phyloP scores from a whole-genome alignment of 2,888 invertebrate genomes.

The Trimorus sp. region DNA sequence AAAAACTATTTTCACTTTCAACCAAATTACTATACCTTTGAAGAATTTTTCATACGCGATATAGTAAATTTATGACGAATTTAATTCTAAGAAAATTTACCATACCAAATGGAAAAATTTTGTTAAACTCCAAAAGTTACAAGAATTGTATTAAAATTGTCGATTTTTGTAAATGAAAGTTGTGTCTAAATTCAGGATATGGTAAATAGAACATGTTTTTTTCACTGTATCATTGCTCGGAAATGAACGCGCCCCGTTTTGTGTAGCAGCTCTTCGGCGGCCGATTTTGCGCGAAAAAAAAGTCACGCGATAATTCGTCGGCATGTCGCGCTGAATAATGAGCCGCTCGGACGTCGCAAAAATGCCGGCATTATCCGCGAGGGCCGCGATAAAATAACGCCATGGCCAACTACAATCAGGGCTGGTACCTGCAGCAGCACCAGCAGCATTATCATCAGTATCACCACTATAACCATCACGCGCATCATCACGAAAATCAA shows the following conservation, averaged over 20 bases:
- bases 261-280: slow-evolving; percentile 35
- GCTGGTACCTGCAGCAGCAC: slow-evolving; percentile 75
- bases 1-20: too few relatives aligned
- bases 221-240: too few relatives aligned
- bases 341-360: slow-evolving; percentile 67
- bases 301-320: slow-evolving; percentile 40
- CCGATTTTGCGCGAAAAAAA: slow-evolving; percentile 32
- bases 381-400: slow-evolving; percentile 52
- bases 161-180: too few relatives aligned
- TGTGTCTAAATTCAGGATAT: too few relatives aligned
- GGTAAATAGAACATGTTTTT: too few relatives aligned
- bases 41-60: too few relatives aligned
- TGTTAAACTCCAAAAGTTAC: too few relatives aligned
- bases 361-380: slow-evolving; percentile 45
- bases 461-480: slow-evolving; percentile 72
- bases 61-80: too few relatives aligned
- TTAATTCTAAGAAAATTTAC: too few relatives aligned
- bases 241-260: not conserved
- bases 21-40: too few relatives aligned
- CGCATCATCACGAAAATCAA: slow-evolving; percentile 73
- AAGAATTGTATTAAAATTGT: too few relatives aligned
- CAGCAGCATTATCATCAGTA: slow-evolving; percentile 70
- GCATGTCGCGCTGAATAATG: slow-evolving; percentile 53
- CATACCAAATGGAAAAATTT: too few relatives aligned
- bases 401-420: slow-evolving; percentile 77